Conservation (phyloP, 2,888 invertebrate genomes). For the Coelogynopora nodosa region DNA sequence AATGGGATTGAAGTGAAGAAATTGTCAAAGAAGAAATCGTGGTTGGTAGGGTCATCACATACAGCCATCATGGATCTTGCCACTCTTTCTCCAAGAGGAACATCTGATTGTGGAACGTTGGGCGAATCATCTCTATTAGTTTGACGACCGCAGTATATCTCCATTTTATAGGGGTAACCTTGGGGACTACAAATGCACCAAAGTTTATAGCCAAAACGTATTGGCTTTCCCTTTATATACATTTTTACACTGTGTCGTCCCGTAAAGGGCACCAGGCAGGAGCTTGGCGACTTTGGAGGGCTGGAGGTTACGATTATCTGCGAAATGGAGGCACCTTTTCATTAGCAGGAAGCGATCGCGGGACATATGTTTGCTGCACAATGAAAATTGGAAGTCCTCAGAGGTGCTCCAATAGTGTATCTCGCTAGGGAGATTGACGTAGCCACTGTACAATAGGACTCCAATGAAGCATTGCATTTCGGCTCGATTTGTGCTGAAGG, state of each 20-base stretch:
- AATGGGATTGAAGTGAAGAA: neutral
- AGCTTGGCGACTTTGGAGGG: slow-evolving; percentile 25
- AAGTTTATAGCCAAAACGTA: neutral
- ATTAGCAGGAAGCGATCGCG: neutral
- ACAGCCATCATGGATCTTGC: neutral
- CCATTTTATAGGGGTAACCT: neutral
- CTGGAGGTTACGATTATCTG: neutral
- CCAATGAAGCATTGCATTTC: neutral
- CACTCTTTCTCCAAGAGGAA: slow-evolving; percentile 21
- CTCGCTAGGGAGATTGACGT: neutral
- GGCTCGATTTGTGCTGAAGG: neutral
- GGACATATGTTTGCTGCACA: slow-evolving; percentile 7
- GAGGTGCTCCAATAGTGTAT: neutral
- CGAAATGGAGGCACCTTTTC: neutral
- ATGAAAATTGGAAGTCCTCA: neutral
- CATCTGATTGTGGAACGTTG: neutral
- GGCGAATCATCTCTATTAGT: neutral
- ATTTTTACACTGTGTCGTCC: slow-evolving; percentile 9
- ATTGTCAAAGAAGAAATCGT: slow-evolving; percentile 22
- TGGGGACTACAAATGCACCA: neutral
- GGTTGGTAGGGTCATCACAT: neutral
- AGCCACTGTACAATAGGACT: neutral
- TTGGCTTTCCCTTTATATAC: slow-evolving; percentile 25
- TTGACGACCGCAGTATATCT: slow-evolving; percentile 1
- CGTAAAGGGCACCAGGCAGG: neutral